phyloP scores from a whole-genome alignment of 2,113 vertebrate genomes.

The Nannospalax galili region DNA sequence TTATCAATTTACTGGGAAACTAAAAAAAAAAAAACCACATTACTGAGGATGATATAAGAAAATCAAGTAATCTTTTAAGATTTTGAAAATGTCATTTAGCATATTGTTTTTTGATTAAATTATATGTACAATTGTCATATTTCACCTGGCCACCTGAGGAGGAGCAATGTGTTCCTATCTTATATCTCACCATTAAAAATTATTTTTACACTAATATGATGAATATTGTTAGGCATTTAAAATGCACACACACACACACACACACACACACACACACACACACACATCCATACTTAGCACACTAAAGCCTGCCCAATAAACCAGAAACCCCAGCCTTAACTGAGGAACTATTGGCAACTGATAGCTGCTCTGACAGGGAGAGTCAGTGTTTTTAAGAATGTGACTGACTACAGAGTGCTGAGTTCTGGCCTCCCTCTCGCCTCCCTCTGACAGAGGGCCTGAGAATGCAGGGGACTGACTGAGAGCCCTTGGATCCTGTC shows the following conservation, averaged over 20 bases:
- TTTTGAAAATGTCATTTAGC: slow-evolving; percentile 61
- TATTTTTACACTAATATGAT: neutral
- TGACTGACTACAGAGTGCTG: too few species aligned
- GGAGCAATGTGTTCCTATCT: slow-evolving; percentile 53
- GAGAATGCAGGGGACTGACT: too few species aligned
- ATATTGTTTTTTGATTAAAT: slow-evolving; percentile 66
- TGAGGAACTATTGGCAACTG: neutral
- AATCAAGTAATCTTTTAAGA: slow-evolving; percentile 72
- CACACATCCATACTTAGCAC: neutral
- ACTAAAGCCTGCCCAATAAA: slow-evolving; percentile 41
- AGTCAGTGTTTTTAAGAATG: too few species aligned
- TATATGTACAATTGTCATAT: slow-evolving; percentile 55
- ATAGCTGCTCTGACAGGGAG: too few species aligned
- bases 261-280: too few species aligned
- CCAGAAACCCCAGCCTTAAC: neutral
- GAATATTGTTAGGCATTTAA: neutral
- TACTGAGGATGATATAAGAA: slow-evolving; percentile 70
- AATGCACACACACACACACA: too few species aligned
- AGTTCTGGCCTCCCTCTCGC: too few species aligned
- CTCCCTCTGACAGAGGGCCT: too few species aligned
- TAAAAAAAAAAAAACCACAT: slow-evolving; percentile 76
- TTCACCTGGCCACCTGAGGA: slow-evolving; percentile 64
- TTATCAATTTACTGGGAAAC: slow-evolving; percentile 79
- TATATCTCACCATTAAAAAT: slow-evolving; percentile 63
- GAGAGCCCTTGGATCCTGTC: too few species aligned